phyloP scores from a whole-genome alignment of 2,797 vertebrate genomes.

The Bucorvus abyssinicus region DNA sequence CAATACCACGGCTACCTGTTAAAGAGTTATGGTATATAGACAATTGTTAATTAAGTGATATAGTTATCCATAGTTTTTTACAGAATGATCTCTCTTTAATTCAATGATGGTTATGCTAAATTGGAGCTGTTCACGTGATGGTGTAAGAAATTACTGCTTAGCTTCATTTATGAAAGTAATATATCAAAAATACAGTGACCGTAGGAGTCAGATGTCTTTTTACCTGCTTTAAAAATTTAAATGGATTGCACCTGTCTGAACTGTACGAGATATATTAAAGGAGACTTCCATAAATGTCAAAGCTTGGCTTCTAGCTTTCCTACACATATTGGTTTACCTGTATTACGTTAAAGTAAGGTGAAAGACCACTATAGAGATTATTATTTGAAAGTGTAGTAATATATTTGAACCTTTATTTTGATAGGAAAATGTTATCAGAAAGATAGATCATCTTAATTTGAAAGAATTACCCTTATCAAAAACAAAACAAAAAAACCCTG shows the following conservation, averaged over 20 bases:
- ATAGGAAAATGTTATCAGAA: constrained; percentile 64
- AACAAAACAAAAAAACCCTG: constrained; percentile 47
- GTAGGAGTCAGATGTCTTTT: constrained; percentile 72
- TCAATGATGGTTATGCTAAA: constrained; percentile 76
- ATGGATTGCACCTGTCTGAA: constrained; percentile 80
- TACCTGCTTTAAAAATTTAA: constrained; percentile 79
- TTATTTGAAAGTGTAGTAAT: constrained; percentile 73
- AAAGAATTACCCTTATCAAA: constrained; percentile 74
- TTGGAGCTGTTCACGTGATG: constrained; percentile 73
- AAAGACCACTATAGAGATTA: constrained; percentile 72
- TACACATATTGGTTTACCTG: constrained; percentile 77
- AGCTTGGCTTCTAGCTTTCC: constrained; percentile 79
- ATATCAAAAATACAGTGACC: constrained; percentile 75
- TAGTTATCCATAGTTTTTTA: constrained; percentile 69
- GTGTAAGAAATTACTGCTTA: constrained; percentile 71
- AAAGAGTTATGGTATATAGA: constrained; percentile 71
- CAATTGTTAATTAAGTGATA: constrained; percentile 69
- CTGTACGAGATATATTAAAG: constrained; percentile 76
- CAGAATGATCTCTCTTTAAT: constrained; percentile 71
- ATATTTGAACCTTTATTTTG: constrained; percentile 77
- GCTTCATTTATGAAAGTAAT: constrained; percentile 80
- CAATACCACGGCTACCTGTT: constrained; percentile 74
- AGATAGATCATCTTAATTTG: constrained; percentile 73
- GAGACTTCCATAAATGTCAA: constrained; percentile 79
- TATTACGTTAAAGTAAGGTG: constrained; percentile 73